phyloP scores from a whole-genome alignment of 2,797 vertebrate species.

The Salarias fasciatus region DNA sequence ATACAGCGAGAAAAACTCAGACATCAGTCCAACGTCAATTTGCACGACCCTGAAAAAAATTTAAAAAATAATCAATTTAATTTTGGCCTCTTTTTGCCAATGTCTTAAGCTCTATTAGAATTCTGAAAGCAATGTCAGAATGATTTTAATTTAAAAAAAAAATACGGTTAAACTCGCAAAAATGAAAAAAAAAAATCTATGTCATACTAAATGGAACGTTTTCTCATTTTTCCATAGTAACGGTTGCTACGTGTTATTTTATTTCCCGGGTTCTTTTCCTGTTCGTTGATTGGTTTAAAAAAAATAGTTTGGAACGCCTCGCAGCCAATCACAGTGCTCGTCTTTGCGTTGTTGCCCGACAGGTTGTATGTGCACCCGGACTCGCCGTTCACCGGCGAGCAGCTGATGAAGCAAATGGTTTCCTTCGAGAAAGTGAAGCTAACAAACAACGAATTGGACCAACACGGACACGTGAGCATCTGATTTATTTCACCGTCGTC shows the following conservation, averaged over 20 bases:
- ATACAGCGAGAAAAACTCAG: too few relatives aligned
- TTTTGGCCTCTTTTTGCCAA: too few relatives aligned
- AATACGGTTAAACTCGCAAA: too few relatives aligned
- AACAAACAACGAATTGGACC: constrained; percentile 98
- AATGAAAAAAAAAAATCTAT: too few relatives aligned
- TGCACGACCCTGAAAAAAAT: too few relatives aligned
- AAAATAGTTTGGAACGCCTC: neutral
- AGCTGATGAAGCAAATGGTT: constrained; percentile 98
- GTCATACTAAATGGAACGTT: too few relatives aligned
- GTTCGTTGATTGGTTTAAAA: constrained; percentile 14
- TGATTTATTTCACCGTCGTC: neutral
- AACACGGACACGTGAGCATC: constrained; percentile 93
- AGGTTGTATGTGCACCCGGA: constrained; percentile 98
- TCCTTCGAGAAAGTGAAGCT: constrained; percentile 99
- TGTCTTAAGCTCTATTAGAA: too few relatives aligned
- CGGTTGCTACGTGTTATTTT: constrained; percentile 19
- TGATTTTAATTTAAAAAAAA: too few relatives aligned
- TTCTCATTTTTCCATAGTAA: neutral
- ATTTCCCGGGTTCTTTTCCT: neutral
- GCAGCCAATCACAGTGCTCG: constrained; percentile 52
- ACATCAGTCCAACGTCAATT: too few relatives aligned
- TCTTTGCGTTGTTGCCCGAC: neutral
- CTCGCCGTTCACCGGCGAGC: constrained; percentile 96
- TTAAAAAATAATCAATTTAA: too few relatives aligned
- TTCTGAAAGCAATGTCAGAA: too few relatives aligned